Percentiles rank a stretch among this genome's conserved stretches.
Conservation (phyloP, 2,797 vertebrate species). For the Labeo calbasu region DNA sequence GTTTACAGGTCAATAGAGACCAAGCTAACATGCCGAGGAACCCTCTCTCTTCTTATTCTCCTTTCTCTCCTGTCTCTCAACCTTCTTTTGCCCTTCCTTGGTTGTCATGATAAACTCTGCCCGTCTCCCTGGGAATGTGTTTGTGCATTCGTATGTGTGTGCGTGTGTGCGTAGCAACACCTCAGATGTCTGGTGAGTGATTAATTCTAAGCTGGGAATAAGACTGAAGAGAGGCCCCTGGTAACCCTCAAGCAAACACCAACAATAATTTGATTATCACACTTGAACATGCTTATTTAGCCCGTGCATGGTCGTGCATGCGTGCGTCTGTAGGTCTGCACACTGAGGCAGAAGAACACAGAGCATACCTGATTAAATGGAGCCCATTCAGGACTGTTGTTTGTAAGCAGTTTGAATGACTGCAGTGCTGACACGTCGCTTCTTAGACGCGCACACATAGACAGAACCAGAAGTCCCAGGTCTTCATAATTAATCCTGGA, state of each 20-base stretch:
- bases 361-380: conserved; percentile 61
- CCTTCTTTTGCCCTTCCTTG: conserved; percentile 73
- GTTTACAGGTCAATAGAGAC: conserved; percentile 95
- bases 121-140: conserved; percentile 69
- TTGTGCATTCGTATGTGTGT: conserved; percentile 53
- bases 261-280: conserved; percentile 76
- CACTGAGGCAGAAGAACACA: conserved; percentile 31
- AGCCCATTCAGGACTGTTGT: conserved; percentile 58
- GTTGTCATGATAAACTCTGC: conserved; percentile 81
- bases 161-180: conserved; percentile 52
- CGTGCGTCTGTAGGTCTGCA: conserved; percentile 47
- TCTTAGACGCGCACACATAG: conserved; percentile 54
- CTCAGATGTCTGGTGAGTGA: conserved; percentile 61
- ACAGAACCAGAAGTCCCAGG: conserved; percentile 59
- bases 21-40: conserved; percentile 82
- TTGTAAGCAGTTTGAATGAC: conserved; percentile 59
- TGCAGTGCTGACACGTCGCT: conserved; percentile 55
- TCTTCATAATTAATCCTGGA: conserved; percentile 57
- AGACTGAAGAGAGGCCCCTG: conserved; percentile 78
- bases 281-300: conserved; percentile 66
- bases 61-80: conserved; percentile 56
- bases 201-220: conserved; percentile 77
- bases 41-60: conserved; percentile 67
- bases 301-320: conserved; percentile 50
- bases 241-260: conserved; percentile 70